phyloP scores from a whole-genome alignment of 2,113 vertebrate genomes.

The Synchiropus splendidus region DNA sequence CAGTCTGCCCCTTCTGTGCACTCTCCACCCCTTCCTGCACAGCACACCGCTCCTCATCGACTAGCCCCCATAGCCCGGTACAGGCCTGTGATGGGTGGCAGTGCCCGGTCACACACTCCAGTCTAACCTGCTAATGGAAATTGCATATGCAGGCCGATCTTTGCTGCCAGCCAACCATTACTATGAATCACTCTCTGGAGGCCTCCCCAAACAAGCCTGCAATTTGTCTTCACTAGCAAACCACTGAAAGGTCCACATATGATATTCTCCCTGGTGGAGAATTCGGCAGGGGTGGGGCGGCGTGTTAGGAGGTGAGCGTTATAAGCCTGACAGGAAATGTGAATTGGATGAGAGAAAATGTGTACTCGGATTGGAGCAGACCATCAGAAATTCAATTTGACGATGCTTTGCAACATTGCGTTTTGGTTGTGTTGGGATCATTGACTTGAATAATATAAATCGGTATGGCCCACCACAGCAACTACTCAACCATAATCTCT shows the following conservation, averaged over 20 bases:
- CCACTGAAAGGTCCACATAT: conserved; percentile 64
- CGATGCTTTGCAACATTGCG: too few relatives aligned
- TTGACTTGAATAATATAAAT: too few relatives aligned
- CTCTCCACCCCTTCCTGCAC: background rate
- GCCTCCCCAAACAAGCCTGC: conserved; percentile 52
- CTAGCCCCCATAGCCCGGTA: too few relatives aligned
- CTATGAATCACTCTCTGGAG: conserved; percentile 68
- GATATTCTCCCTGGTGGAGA: conserved; percentile 57
- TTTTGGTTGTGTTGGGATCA: too few relatives aligned
- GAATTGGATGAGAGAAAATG: background rate
- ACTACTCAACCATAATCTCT: too few relatives aligned
- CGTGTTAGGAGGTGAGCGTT: conserved; percentile 25
- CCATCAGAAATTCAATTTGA: too few relatives aligned
- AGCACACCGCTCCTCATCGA: conserved; percentile 1
- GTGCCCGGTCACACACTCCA: conserved; percentile 51
- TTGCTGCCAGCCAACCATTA: conserved; percentile 66
- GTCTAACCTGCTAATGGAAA: conserved; percentile 70
- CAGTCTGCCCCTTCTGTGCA: too few relatives aligned
- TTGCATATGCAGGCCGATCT: conserved; percentile 62
- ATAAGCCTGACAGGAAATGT: conserved; percentile 15
- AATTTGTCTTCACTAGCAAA: conserved; percentile 73
- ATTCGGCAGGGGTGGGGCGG: conserved; percentile 12
- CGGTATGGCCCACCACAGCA: too few relatives aligned
- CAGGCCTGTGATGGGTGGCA: conserved; percentile 30
- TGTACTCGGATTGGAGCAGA: background rate